Base-by-base conservation (phyloP, 1,140 invertebrate species). In the Trinorchestia longiramus region DNA sequence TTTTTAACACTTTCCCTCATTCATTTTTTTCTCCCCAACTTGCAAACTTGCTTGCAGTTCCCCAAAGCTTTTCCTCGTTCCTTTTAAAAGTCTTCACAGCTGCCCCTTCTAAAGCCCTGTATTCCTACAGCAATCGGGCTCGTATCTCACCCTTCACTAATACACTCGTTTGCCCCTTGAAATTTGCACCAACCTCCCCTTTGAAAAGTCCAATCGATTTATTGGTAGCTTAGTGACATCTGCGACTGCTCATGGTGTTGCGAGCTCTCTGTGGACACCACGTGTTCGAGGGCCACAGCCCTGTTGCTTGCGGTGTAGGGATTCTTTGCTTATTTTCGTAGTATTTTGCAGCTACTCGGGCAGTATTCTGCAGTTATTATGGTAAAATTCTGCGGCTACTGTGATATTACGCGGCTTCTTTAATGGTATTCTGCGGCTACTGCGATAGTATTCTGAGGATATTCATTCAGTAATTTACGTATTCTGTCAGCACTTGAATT, bases 161-260 rank as follows among this genome's bases (percentile, higher is more conserved):
- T 94, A 94, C 92, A 94, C 92, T 94, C 92, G 43, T 94, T 45
- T 94, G 44, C 43, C 92, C 92, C 92, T 94, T 94, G 92, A 94
- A 94, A 94, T 94, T 94, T 47, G 92, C 92, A 94, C 92, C 92
- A 90, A 90, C 88, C 88, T 90, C 88, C 88, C 88, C 88, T 90
- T 42, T 90, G 88, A 90, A 90, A 90, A 90, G 36, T 90, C 88
- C n/a, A 43, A 43, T 43, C n/a, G 41, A 90, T 90, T 15, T 15
- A 90, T 90, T 43, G 88, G 43, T 41, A 17, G 88, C 41, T 28
- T 42, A 90, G 88, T 41, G 43, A 90, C 88, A 90, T 90, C 88
- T 90, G 88, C 88, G 88, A 42, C 88, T 90, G 88, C 88, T 90
- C 88, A 90, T 90, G 88, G 36, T 90, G 88, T 90, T 90, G 88